Conservation (phyloP, 2,888 invertebrate genomes). For the Celastrina argiolus region DNA sequence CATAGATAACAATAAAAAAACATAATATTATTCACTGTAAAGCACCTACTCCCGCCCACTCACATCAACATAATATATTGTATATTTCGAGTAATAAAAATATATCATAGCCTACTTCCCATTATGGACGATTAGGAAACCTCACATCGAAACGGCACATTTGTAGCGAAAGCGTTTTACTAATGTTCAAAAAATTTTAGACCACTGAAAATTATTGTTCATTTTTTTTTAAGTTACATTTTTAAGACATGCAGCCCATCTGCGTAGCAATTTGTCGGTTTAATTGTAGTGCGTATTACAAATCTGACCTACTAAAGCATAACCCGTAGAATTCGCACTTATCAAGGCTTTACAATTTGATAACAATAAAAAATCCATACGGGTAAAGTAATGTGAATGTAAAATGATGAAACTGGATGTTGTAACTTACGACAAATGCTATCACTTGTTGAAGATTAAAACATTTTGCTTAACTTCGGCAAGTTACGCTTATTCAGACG, state of each 20-base stretch:
- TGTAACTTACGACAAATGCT: neutral
- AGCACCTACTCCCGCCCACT: slow-evolving; percentile 6
- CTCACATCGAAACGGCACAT: neutral
- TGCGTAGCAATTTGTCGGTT: too few relatives aligned
- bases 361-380: neutral
- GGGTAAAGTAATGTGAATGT: neutral
- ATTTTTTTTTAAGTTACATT: too few relatives aligned
- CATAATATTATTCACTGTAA: neutral
- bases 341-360: neutral
- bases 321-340: neutral
- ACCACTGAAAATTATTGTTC: neutral
- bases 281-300: too few relatives aligned
- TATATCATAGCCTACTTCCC: neutral
- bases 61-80: slow-evolving; percentile 1
- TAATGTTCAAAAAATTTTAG: neutral
- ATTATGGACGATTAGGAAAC: slow-evolving; percentile 1
- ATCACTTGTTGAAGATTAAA: too few relatives aligned
- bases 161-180: neutral
- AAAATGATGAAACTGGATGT: neutral
- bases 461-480: too few relatives aligned
- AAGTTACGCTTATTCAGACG: too few relatives aligned
- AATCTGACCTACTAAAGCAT: neutral
- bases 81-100: neutral
- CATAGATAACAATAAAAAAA: slow-evolving; percentile 1
- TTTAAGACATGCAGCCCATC: too few relatives aligned